Evolutionary conservation across 2,797 vertebrate genomes (phyloP).

Genomic region (Enteromius paludinosus): DNA sequence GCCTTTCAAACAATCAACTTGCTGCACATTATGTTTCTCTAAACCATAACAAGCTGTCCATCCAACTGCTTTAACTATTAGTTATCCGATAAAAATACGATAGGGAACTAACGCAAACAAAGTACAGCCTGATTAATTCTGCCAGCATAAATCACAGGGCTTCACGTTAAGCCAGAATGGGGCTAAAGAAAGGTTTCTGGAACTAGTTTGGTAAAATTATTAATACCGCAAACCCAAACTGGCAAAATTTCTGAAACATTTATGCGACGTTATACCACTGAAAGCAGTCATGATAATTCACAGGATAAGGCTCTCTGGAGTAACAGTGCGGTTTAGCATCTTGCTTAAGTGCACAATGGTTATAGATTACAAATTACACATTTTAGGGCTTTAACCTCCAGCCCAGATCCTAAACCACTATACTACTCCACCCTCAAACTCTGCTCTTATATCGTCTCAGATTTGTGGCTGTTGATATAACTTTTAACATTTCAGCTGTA

Average conservation of each 20-base stretch:
- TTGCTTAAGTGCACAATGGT: not conserved
- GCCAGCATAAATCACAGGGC: not conserved
- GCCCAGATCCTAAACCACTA: not conserved
- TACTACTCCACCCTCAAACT: not conserved
- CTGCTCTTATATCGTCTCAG: not conserved
- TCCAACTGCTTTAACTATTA: conserved; percentile 2
- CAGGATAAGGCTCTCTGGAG: not conserved
- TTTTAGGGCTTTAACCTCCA: not conserved
- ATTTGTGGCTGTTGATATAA: conserved; percentile 2
- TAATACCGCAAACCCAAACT: not conserved
- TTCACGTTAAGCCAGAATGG: not conserved
- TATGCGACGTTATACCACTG: not conserved
- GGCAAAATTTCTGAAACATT: not conserved
- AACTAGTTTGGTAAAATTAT: not conserved
- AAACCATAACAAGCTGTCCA: conserved; percentile 32
- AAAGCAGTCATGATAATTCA: not conserved
- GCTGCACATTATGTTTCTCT: conserved; percentile 8
- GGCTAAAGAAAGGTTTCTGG: conserved; percentile 6
- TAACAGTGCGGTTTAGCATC: not conserved
- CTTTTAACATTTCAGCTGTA: not conserved
- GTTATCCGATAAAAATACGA: conserved; percentile 13
- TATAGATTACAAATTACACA: not conserved
- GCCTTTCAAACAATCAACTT: conserved; percentile 42
- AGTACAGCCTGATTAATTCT: conserved; percentile 4
- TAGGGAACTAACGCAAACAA: conserved; percentile 22